Conservation (phyloP, 2,888 invertebrate genomes). For the Zaprionus obscuricornis region DNA sequence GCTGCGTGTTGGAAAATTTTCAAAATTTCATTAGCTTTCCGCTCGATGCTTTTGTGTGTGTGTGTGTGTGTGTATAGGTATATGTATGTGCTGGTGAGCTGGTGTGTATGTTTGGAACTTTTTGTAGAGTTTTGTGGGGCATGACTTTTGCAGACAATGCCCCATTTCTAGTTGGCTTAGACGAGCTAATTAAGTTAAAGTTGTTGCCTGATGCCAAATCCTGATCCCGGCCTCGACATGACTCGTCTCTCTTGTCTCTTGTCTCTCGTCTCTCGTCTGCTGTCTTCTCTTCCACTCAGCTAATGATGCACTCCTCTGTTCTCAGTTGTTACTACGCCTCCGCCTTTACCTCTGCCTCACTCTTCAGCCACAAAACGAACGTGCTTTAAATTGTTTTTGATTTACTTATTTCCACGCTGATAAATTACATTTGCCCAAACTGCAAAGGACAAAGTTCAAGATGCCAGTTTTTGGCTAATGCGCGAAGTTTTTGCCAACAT, state of each 20-base stretch:
- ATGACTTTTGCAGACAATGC: constrained; percentile 68
- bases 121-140: constrained; percentile 24
- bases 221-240: constrained; percentile 1
- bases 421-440: constrained; percentile 73
- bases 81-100: neutral
- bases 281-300: neutral
- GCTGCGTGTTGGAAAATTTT: constrained; percentile 68
- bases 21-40: constrained; percentile 68
- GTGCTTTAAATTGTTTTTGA: constrained; percentile 77
- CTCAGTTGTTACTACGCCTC: constrained; percentile 34
- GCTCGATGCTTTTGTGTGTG: constrained; percentile 20
- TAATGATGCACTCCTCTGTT: constrained; percentile 1
- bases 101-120: constrained; percentile 35
- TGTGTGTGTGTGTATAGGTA: neutral
- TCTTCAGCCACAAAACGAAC: constrained; percentile 17
- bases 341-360: neutral
- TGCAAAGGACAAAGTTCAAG: constrained; percentile 60
- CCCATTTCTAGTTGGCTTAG: constrained; percentile 62
- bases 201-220: constrained; percentile 32
- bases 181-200: constrained; percentile 72
- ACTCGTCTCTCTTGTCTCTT: too few relatives aligned
- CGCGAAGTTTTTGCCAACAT: constrained; percentile 62
- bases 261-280: neutral
- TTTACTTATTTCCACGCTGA: constrained; percentile 78
- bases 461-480: constrained; percentile 68